Conservation (phyloP, 2,113 vertebrate genomes). For the Tragelaphus imberbis region DNA sequence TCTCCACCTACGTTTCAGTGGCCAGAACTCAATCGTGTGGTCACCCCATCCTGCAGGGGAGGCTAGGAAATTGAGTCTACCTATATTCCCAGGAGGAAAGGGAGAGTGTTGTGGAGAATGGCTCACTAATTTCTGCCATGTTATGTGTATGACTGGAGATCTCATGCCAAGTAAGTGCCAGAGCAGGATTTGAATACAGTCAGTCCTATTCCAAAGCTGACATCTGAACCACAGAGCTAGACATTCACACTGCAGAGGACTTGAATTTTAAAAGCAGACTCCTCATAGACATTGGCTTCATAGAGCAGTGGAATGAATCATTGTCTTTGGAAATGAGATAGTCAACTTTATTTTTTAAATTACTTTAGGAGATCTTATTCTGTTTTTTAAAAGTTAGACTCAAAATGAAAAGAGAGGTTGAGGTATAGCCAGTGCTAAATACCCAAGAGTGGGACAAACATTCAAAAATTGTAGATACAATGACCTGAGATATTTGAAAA, state of each 20-base stretch:
- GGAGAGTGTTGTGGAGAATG: background rate
- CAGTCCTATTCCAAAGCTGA: background rate
- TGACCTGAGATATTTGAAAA: background rate
- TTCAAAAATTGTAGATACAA: background rate
- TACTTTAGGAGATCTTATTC: background rate
- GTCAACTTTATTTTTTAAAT: background rate
- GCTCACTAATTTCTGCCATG: background rate
- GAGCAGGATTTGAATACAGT: background rate
- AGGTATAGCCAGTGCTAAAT: background rate
- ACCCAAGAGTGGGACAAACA: background rate
- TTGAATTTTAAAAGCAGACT: background rate
- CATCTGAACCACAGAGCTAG: background rate
- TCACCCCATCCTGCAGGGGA: background rate
- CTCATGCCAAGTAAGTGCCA: background rate
- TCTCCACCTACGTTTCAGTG: background rate
- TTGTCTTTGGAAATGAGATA: background rate
- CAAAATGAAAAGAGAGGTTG: background rate
- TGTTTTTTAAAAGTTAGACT: background rate
- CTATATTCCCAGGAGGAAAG: background rate
- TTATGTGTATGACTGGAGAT: background rate
- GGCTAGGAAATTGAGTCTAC: background rate
- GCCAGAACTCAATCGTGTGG: background rate
- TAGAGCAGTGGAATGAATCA: background rate
- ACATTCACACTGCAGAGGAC: background rate
- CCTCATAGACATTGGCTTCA: background rate